Evolutionary conservation across 2,113 vertebrate species (phyloP).

Genomic region (Rattus norvegicus): GRCr8 NC_086033.1:34601501-34602000

Average conservation of each 20-base stretch:
- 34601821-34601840: not conserved
- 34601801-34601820: not conserved
- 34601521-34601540: not conserved
- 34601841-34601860: not conserved
- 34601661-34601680: conserved; percentile 20
- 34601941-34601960: not conserved
- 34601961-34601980: not conserved
- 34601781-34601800: not conserved
- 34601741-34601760: not conserved
- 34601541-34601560: not conserved
- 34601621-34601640: not conserved
- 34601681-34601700: conserved; percentile 24
- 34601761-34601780: not conserved
- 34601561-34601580: not conserved
- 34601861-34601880: not conserved
- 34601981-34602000: not conserved
- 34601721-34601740: not conserved
- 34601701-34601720: not conserved
- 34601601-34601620: not conserved
- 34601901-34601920: not conserved
- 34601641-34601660: not conserved
- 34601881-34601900: not conserved
- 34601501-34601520: not conserved
- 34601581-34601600: not conserved
- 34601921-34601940: not conserved